These are phyloP conservation scores for Lapara coniferarum DNA, from an alignment of 2,888 invertebrate genomes.

Conservation along the genomic window DNA sequence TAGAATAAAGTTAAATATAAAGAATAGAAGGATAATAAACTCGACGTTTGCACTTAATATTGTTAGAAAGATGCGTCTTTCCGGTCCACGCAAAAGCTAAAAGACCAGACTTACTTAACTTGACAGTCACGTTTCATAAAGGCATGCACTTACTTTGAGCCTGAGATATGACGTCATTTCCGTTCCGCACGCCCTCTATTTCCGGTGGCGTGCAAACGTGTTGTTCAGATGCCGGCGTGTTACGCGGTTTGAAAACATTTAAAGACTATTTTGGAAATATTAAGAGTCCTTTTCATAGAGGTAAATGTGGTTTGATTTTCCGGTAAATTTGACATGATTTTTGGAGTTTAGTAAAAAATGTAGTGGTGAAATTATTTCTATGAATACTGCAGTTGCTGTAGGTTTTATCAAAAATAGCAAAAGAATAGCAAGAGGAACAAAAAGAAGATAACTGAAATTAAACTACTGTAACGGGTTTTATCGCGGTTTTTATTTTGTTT, in stretches of 20 bases:
- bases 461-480: too few relatives aligned
- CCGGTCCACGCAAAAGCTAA: neutral
- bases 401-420: too few relatives aligned
- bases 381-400: too few relatives aligned
- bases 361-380: too few relatives aligned
- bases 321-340: too few relatives aligned
- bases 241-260: neutral
- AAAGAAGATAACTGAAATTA: too few relatives aligned
- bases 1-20: neutral
- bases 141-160: constrained; percentile 40
- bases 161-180: constrained; percentile 51
- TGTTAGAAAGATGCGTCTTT: constrained; percentile 18
- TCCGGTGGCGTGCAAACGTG: constrained; percentile 42
- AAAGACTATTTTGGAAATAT: neutral
- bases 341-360: too few relatives aligned
- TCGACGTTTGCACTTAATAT: neutral
- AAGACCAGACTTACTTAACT: constrained; percentile 34
- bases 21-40: neutral
- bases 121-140: constrained; percentile 43
- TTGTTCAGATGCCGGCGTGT: constrained; percentile 31
- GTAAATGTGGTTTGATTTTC: too few relatives aligned
- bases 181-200: constrained; percentile 41
- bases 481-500: too few relatives aligned
- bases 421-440: too few relatives aligned
- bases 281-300: too few relatives aligned